Conservation (phyloP, 2,888 invertebrate species). For the Odontocerum albicorne region DNA sequence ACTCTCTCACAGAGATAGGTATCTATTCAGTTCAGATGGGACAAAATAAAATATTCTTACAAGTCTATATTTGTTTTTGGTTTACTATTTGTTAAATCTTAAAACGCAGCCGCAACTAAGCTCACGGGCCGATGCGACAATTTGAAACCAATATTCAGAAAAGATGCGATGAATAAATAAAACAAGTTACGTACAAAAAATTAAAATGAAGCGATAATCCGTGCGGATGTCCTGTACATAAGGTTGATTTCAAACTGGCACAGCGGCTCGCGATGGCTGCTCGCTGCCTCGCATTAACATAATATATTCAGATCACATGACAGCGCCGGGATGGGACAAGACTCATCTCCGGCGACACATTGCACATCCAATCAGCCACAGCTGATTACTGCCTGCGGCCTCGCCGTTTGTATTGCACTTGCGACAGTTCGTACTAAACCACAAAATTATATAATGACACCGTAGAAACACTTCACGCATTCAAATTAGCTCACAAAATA, state of each 20-base stretch:
- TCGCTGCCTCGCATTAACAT: slow-evolving; percentile 11
- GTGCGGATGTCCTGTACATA: slow-evolving; percentile 2
- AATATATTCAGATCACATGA: slow-evolving; percentile 33
- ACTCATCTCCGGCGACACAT: neutral
- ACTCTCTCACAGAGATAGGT: slow-evolving; percentile 35
- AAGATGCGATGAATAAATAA: slow-evolving; percentile 16
- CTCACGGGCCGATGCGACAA: slow-evolving; percentile 19
- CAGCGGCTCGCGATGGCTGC: slow-evolving; percentile 1
- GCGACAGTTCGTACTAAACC: too few relatives aligned
- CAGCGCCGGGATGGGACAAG: too few relatives aligned
- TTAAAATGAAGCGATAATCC: slow-evolving; percentile 10
- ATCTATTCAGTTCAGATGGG: slow-evolving; percentile 35
- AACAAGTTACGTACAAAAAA: slow-evolving; percentile 27
- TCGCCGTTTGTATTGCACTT: slow-evolving; percentile 8
- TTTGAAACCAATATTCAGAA: slow-evolving; percentile 15
- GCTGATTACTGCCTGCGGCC: neutral
- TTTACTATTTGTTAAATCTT: slow-evolving; percentile 30
- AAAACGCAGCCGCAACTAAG: slow-evolving; percentile 20
- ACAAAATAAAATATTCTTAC: slow-evolving; percentile 35
- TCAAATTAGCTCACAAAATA: slow-evolving; percentile 1
- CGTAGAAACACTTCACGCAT: neutral
- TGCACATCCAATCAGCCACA: neutral
- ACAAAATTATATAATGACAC: too few relatives aligned
- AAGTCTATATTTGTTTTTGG: slow-evolving; percentile 32
- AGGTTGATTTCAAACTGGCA: slow-evolving; percentile 21